Evolutionary conservation across 2,797 vertebrate genomes (phyloP), one percentile per base, ranked within the genome.

Genomic region (Pipistrellus kuhlii): DNA sequence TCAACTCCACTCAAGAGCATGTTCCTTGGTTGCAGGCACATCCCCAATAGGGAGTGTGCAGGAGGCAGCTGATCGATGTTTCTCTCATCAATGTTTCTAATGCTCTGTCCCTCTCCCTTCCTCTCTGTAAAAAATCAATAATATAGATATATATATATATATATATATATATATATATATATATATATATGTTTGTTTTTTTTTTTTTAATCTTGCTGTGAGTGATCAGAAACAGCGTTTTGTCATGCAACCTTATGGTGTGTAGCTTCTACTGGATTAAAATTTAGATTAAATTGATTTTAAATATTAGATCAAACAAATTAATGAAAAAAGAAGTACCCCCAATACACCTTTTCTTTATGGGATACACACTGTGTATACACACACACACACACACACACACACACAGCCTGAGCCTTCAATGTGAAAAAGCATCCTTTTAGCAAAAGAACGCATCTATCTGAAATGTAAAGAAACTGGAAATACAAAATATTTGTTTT

Each of bases 401-500:
- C 27, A 75, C 66, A 87, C 14, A 51, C 0, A 38, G 23, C 46
- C 53, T 73, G 27, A 59, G 78, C 15, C 25, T 85, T 83, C 6
- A 1, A 68, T 69, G 53, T 44, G 41, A 46, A 82, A 96, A 96
- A 72, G 38, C 14, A 85, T 82, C 41, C 7, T 91, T 82, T 64
- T 83, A 75, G 84, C 81, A 83, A 87, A 59, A 12, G 46, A 59
- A 87, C 23, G 15, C 53, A 30, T 32, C 41, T 27, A 32, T 41
- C 44, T 85, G 64, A 94, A 89, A 93, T 55, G 53, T 48, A 62
- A 94, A 93, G 51, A 88, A 80, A 46, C 10, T 85, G 25, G 57
- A 94, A 78, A 62, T 85, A 73, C 23, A 91, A 87, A 94, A 71
- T 91, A 91, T 78, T 94, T 94, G 51, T 89, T 88, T 83, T 87